Conservation (phyloP, 2,888 invertebrate species). For the Rhagophthalmus giganteus region DNA sequence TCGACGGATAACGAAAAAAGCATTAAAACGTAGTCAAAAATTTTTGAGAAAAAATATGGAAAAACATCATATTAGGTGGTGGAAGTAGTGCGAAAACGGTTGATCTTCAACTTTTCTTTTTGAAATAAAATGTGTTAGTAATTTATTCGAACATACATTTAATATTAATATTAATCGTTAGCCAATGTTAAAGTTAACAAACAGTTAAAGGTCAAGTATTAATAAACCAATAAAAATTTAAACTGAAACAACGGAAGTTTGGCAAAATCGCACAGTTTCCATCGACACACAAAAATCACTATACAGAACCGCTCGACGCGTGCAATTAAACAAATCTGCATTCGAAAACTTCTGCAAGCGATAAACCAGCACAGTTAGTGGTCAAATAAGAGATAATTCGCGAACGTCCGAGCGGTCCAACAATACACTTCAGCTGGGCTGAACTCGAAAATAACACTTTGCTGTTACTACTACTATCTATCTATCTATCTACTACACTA, state of each 20-base stretch:
- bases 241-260: background rate
- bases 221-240: background rate
- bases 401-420: constrained; percentile 34
- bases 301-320: background rate
- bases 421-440: constrained; percentile 38
- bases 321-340: background rate
- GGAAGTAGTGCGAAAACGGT: too few relatives aligned
- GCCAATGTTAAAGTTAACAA: too few relatives aligned
- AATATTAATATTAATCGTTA: too few relatives aligned
- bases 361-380: constrained; percentile 17
- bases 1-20: too few relatives aligned
- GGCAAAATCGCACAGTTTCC: background rate
- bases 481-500: too few relatives aligned
- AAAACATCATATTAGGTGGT: too few relatives aligned
- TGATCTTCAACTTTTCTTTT: too few relatives aligned
- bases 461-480: constrained; percentile 7
- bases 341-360: constrained; percentile 10
- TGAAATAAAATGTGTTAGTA: too few relatives aligned
- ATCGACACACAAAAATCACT: background rate
- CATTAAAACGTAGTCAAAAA: too few relatives aligned
- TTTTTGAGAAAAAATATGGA: too few relatives aligned
- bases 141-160: too few relatives aligned
- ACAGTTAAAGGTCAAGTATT: background rate
- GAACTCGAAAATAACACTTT: constrained; percentile 38
- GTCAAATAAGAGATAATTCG: constrained; percentile 32